Conservation (phyloP, 2,113 vertebrate genomes). For the Hypomesus transpacificus region DNA sequence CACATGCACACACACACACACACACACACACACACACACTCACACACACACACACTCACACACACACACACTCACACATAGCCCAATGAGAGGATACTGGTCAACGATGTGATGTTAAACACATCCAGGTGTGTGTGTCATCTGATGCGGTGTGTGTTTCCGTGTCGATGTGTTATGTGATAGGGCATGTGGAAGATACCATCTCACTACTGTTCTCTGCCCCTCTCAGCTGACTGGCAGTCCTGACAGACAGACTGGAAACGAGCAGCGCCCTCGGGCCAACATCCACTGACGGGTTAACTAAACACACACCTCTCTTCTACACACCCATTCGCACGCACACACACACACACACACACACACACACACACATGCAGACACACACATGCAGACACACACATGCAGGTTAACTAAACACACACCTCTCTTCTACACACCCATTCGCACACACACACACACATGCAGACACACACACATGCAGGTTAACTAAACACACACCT, state of each 20-base stretch:
- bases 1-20: neutral
- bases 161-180: neutral
- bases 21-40: conserved; percentile 6
- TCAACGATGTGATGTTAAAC: neutral
- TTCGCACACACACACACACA: neutral
- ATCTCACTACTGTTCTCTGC: neutral
- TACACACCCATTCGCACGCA: neutral
- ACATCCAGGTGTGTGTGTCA: conserved; percentile 4
- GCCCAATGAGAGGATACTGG: neutral
- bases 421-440: neutral
- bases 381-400: neutral
- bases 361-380: neutral
- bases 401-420: neutral
- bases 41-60: neutral
- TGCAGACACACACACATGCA: neutral
- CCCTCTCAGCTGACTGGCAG: neutral
- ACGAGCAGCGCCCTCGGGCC: neutral
- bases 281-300: neutral
- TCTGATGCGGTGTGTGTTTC: neutral
- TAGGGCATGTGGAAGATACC: neutral
- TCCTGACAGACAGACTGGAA: neutral
- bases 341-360: neutral
- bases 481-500: conserved; percentile 4
- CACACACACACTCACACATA: neutral
- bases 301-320: neutral